Evolutionary conservation across 2,113 vertebrate genomes (phyloP), one percentile per base, ranked within the genome.

Genomic region (Thunnus maccoyii): DNA sequence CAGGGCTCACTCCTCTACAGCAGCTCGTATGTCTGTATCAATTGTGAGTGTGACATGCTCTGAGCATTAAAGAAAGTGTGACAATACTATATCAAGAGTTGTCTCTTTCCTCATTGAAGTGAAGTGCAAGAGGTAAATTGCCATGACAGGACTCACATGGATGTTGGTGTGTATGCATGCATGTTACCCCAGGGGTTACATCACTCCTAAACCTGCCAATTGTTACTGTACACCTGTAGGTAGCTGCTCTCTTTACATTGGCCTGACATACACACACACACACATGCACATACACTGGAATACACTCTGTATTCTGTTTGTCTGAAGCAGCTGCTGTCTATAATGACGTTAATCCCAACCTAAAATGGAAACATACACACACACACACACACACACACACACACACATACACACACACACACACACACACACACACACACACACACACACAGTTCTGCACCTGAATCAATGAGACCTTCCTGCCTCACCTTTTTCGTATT

Each of bases 241-340:
- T 50, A 72, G 18, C 57, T 77, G 60, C 68, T 77, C 13, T 76
- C 61, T 84, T 87, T 71, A 70, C 78, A 68, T 11, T 73, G 55
- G 52, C 63, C 41, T 56, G 15, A 44, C 50, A 25, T 52, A 75
- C 20, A 61, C 72, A 68, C 67, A 78, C 48, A 47, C 36, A 71
- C 0, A 4, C 47, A 69, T 7, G n/a, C 44, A 56, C 51, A 61
- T 5, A 41, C 57, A 57, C 60, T 32, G 78, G 66, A 83, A n/a
- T n/a, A n/a, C n/a, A n/a, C 13, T 54, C 25, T 48, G n/a, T 15
- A 25, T 84, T 76, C 62, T 76, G 80, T 80, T 86, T 76, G 73
- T 84, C 54, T 70, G 74, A 82, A 72, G 85, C 89, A 92, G 89
- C 88, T 88, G 82, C 76, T 76, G 72, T 72, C 48, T 91, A 76